These are phyloP conservation scores for Vulpes lagopus DNA, from an alignment of 2,113 vertebrate species.

Conservation along the genomic window DNA sequence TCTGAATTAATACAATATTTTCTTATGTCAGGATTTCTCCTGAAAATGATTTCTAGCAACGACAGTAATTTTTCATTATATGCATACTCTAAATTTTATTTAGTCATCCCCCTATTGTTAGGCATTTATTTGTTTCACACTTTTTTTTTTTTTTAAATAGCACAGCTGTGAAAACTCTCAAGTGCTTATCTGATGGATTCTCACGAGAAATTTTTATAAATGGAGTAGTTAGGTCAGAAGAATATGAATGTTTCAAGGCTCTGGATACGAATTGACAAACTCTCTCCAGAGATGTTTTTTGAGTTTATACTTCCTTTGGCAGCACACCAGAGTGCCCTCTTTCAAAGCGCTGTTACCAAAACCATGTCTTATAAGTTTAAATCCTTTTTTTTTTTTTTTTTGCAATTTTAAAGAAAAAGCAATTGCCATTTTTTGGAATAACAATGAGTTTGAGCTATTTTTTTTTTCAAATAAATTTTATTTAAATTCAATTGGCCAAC, in stretches of 20 bases:
- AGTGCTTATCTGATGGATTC: constrained; percentile 38
- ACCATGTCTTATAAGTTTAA: not conserved
- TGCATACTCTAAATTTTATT: not conserved
- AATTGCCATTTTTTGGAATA: not conserved
- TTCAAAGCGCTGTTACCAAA: not conserved
- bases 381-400: not conserved
- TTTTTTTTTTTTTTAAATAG: constrained; percentile 39
- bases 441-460: not conserved
- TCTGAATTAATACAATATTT: not conserved
- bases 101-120: not conserved
- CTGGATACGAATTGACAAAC: not conserved
- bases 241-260: not conserved
- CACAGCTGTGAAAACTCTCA: not conserved
- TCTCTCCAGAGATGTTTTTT: not conserved
- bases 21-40: not conserved
- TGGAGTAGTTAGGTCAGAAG: constrained; percentile 4
- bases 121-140: constrained; percentile 49
- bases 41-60: not conserved
- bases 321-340: not conserved
- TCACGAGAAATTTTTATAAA: constrained; percentile 54
- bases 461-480: no score
- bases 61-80: not conserved
- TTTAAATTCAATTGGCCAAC: no score
- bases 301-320: not conserved
- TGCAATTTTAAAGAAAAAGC: not conserved